Conservation (phyloP, 2,113 vertebrate genomes). For the Passer domesticus region DNA sequence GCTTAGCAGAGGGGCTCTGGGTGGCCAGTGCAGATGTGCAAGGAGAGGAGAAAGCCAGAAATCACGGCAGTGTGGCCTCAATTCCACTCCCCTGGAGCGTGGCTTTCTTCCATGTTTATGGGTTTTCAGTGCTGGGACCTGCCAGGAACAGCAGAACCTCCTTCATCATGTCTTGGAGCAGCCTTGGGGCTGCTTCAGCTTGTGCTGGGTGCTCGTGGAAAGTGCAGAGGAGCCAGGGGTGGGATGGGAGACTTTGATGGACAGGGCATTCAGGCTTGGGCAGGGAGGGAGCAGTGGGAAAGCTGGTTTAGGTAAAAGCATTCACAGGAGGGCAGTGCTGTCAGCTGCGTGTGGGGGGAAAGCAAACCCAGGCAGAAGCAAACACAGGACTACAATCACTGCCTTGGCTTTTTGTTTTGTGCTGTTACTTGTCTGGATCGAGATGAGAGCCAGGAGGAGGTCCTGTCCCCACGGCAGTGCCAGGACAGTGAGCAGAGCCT, state of each 20-base stretch:
- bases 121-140: neutral
- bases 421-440: neutral
- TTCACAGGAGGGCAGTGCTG: neutral
- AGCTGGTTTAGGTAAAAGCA: neutral
- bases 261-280: neutral
- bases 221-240: neutral
- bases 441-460: neutral
- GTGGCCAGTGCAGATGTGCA: neutral
- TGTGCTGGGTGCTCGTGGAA: neutral
- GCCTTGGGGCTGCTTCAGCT: neutral
- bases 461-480: neutral
- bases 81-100: neutral
- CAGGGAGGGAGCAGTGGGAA: neutral
- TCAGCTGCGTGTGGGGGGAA: neutral
- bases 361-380: neutral
- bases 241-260: accelerated
- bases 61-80: neutral
- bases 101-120: neutral
- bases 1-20: neutral
- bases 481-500: neutral
- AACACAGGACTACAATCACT: neutral
- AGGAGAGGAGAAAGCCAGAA: neutral
- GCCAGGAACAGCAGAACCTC: neutral
- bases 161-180: neutral
- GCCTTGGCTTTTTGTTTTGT: neutral